Evolutionary conservation across 2,797 vertebrate species (phyloP), one percentile per base, ranked within the genome.

Genomic region (Alauda arvensis): DNA sequence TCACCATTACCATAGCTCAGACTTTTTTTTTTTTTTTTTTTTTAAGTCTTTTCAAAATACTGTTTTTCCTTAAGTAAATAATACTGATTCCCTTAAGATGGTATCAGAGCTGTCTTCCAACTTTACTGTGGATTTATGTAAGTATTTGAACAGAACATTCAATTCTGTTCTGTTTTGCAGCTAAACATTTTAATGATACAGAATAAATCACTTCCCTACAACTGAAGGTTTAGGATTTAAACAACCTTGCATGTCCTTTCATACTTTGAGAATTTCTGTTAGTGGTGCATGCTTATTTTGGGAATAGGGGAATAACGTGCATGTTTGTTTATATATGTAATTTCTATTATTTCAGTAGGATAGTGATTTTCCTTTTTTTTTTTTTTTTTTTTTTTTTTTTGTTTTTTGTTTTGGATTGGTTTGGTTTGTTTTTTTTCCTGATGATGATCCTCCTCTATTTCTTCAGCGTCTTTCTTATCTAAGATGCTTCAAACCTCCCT

Each of bases 51-150:
- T 88, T 83, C 40, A 61, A 86, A 86, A 77, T 59, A 37, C 31
- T 70, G 3, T 14, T 89, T 72, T 82, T 70, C 53, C 28, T 88
- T 66, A 91, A 89, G 77, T 70, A 91, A 87, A 82, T 85, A 90
- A 68, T 52, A 46, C 24, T 68, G 57, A 63, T 79, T 84, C 40
- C 18, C 42, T 33, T 52, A 76, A 75, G 57, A 82, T 68, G 23
- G 9, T 84, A 84, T 75, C 51, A 89, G 92, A 80, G 11, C 21
- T 77, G 21, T 71, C 69, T 79, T 88, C 66, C 43, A 82, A 15
- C 33, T 79, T 91, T 43, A 18, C 42, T 78, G 34, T 34, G 52
- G 37, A 80, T 90, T 83, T 88, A 39, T 69, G 21, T 72, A 87
- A 77, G 57, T 39, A 49, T 85, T 84, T 84, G 51, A 89, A 80